Base-by-base conservation (phyloP, 2,888 invertebrate species). In the Uloborus plumipes region DNA sequence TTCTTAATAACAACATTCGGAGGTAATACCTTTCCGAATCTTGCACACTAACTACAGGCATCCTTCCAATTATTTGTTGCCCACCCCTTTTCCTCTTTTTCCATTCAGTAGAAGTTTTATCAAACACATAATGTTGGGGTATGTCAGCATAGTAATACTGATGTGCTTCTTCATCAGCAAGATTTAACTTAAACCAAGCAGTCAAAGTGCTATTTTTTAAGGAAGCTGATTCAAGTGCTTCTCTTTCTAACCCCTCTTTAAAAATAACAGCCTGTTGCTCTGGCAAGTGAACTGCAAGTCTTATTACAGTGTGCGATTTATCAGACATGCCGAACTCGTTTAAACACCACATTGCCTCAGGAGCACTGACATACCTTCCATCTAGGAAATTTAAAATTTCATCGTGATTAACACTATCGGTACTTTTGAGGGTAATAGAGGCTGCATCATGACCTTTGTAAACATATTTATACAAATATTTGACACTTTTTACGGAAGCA, bases 221-320 rank as follows among this genome's bases (percentile, higher is more conserved):
- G 4, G 22, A 62, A 4, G 73, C 71, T 22, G 72, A 50, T n/a
- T 47, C 53, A n/a, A 86, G 4, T 13, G 85, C 85, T 55, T 66
- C 51, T 39, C 76, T 22, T 69, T 86, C 86, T 16, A 79, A 11
- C 0, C 85, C 86, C 14, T 79, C 79, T n/a, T 73, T 13, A 75
- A 85, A 87, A 18, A 22, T 47, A 1, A 87, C 84, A 9, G 11
- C 16, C 64, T 87, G 87, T 26, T 85, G 73, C 51, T 85, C 74
- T 6, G 88, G 88, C 22, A 89, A 84, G 86, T 89, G 88, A 18
- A 89, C 87, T 13, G 88, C 86, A 18, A 89, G 78, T 51, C 87
- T 61, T 11, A 84, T 79, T 14, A 89, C 85, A 0, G 87, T 61
- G 85, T 89, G 89, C 0, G 87, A 87, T 50, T 87, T 84, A 26